Evolutionary conservation across 2,797 vertebrate species (phyloP).

Genomic region (Spheniscus humboldti): DNA sequence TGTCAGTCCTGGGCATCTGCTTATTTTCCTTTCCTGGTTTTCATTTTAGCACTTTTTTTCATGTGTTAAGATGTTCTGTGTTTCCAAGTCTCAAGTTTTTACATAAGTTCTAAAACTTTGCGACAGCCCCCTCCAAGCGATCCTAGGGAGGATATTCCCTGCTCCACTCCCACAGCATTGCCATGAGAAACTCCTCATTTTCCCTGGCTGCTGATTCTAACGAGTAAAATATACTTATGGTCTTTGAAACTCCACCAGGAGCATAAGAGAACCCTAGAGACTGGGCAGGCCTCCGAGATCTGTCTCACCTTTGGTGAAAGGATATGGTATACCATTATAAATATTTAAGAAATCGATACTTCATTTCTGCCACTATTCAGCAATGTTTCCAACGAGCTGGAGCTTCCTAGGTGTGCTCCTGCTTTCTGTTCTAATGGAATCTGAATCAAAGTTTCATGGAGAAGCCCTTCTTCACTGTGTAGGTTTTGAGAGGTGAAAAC

Average conservation of each 20-base stretch:
- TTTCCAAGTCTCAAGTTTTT: neutral
- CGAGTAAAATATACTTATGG: neutral
- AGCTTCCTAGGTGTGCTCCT: neutral
- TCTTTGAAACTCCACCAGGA: neutral
- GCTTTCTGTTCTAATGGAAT: neutral
- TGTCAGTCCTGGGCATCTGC: neutral
- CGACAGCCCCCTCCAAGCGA: neutral
- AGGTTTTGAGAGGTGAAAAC: neutral
- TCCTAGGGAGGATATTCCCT: neutral
- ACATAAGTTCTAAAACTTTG: neutral
- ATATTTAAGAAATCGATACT: neutral
- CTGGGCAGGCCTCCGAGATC: neutral
- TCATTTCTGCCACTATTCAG: neutral
- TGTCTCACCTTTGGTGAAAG: neutral
- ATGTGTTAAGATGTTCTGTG: neutral
- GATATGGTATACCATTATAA: neutral
- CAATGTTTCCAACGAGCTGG: rapidly evolving
- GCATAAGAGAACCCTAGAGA: neutral
- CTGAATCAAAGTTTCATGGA: neutral
- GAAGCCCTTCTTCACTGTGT: neutral
- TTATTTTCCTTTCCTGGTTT: neutral
- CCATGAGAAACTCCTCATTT: neutral
- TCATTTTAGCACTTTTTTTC: neutral
- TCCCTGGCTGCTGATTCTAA: neutral
- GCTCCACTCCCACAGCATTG: neutral